These are phyloP conservation scores for Amphiduros pacificus DNA, from an alignment of 2,888 invertebrate species.

Conservation along the genomic window DNA sequence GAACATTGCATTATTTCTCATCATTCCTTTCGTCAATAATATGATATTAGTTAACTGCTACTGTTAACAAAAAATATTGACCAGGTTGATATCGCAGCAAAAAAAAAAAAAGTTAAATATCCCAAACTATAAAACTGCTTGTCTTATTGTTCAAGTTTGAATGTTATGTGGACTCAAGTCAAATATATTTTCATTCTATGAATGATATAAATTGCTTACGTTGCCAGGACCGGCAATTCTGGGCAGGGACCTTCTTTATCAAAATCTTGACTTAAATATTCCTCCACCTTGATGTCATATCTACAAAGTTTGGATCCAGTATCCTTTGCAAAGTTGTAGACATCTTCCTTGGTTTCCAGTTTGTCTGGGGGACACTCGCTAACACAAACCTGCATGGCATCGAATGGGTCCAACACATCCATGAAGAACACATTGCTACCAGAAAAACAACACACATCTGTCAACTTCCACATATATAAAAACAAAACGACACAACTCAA, in stretches of 20 bases:
- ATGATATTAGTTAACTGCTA: too few species aligned
- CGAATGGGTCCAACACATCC: constrained; percentile 74
- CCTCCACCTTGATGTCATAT: constrained; percentile 54
- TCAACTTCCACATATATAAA: neutral
- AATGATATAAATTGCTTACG: constrained; percentile 62
- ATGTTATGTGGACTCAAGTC: too few species aligned
- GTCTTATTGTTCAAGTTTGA: too few species aligned
- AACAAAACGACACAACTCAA: constrained; percentile 9
- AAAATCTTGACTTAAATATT: constrained; percentile 28
- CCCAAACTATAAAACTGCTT: too few species aligned
- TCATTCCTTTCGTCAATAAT: too few species aligned
- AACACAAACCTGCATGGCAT: constrained; percentile 85
- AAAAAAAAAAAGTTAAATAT: too few species aligned
- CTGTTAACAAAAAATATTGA: too few species aligned
- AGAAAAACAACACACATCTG: constrained; percentile 33
- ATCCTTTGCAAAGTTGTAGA: constrained; percentile 73
- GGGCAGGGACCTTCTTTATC: constrained; percentile 73
- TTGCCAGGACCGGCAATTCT: constrained; percentile 74
- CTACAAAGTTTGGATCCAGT: constrained; percentile 79
- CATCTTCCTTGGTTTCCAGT: constrained; percentile 68
- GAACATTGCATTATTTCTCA: too few species aligned
- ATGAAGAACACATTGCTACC: constrained; percentile 79
- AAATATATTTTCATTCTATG: too few species aligned
- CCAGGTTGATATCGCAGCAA: too few species aligned
- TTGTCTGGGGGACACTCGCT: constrained; percentile 78